phyloP scores from a whole-genome alignment of 2,797 vertebrate genomes.

The Notolepis coatsorum region DNA sequence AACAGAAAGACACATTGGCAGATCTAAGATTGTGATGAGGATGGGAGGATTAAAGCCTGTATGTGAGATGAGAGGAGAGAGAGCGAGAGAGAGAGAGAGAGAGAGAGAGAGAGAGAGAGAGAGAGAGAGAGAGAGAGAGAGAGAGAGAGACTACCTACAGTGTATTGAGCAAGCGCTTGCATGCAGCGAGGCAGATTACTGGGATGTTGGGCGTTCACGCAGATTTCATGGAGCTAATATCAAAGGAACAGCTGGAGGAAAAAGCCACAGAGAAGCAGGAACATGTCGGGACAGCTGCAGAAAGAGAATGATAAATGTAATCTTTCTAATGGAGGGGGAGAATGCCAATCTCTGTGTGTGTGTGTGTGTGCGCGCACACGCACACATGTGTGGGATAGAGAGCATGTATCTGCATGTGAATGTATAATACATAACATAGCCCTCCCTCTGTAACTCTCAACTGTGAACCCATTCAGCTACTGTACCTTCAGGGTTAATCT shows the following conservation, averaged over 20 bases:
- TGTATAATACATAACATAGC: constrained; percentile 25
- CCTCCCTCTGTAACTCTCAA: constrained; percentile 42
- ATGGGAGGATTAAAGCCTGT: constrained; percentile 65
- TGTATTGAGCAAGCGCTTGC: constrained; percentile 32
- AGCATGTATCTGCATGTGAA: background rate
- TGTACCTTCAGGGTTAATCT: constrained; percentile 63
- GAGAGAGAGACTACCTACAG: constrained; percentile 5
- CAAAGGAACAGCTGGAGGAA: constrained; percentile 80
- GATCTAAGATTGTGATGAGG: constrained; percentile 41
- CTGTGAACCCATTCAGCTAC: constrained; percentile 33
- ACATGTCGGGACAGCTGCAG: constrained; percentile 61
- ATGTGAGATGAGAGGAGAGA: constrained; percentile 39
- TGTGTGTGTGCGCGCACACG: constrained; percentile 7
- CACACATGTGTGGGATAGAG: constrained; percentile 5
- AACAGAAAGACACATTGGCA: constrained; percentile 17
- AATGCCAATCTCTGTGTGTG: constrained; percentile 4
- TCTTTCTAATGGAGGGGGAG: constrained; percentile 52
- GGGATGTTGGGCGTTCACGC: constrained; percentile 55
- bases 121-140: background rate
- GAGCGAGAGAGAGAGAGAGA: background rate
- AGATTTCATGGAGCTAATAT: constrained; percentile 79
- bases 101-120: constrained; percentile 19
- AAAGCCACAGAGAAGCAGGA: constrained; percentile 49
- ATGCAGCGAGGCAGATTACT: constrained; percentile 66
- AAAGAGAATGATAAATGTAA: constrained; percentile 71